Evolutionary conservation across 2,113 vertebrate genomes (phyloP).

Genomic region (Myotis davidii): DNA sequence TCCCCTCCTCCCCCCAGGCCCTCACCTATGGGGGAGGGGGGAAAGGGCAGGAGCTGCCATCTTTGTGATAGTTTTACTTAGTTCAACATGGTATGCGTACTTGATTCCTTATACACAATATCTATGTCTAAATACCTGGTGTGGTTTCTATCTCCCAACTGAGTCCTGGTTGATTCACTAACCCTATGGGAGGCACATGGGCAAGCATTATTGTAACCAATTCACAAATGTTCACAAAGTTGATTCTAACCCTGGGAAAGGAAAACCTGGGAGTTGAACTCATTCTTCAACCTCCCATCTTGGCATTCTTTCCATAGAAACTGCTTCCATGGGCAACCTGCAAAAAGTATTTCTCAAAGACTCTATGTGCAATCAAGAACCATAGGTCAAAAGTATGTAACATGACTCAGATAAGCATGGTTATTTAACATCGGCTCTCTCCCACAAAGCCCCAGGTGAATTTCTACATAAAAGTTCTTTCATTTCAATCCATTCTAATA

Average conservation of each 20-base stretch:
- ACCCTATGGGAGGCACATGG: background rate
- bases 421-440: background rate
- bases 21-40: too few species aligned
- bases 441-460: background rate
- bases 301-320: background rate
- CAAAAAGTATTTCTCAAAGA: background rate
- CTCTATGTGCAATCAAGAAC: background rate
- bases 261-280: background rate
- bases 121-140: background rate
- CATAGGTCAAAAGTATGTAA: rapidly evolving
- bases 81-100: background rate
- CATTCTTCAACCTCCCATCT: background rate
- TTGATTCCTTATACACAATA: background rate
- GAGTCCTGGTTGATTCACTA: background rate
- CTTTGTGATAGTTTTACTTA: background rate
- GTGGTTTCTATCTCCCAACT: background rate
- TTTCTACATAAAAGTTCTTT: background rate
- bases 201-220: background rate
- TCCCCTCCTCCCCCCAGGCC: too few species aligned
- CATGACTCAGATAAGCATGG: background rate
- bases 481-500: background rate
- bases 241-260: background rate
- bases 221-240: background rate
- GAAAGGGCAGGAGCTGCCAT: background rate
- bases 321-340: background rate